Evolutionary conservation across 2,113 vertebrate species (phyloP), one percentile per base, ranked within the genome.

Genomic region (Vulpes ferrilata): DNA sequence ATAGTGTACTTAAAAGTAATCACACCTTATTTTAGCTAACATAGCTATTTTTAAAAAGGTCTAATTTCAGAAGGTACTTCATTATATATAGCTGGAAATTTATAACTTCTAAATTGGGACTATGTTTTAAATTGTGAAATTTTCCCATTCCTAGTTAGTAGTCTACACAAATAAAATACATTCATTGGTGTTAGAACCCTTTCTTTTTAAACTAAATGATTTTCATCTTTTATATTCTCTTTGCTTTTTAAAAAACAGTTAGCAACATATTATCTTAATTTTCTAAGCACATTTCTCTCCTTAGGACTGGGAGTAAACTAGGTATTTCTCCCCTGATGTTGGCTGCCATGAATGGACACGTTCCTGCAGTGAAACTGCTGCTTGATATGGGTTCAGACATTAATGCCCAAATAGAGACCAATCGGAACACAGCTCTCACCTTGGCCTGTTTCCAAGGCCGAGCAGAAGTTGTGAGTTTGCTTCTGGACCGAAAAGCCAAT

Each of bases 371-470:
- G 98, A 99, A 99, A 98, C 98, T 99, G 97, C 96, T 99, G 97
- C 99, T 99, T 59, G 99, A 99, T 97, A 99, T 99, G 99, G 99
- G 99, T 88, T 99, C 99, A 1, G 99, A 99, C 96, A 99, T 99
- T 97, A 99, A 99, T 0, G 99, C 99, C 94, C 99, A 99, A 91
- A 99, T 99, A 81, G 99, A 99, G 98, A 99, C 99, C 97, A 99
- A 99, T 99, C 99, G 99, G 97, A 99, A 99, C 98, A 99, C 99
- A 11, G 99, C 99, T 65, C 99, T 99, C 57, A 99, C 99, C 30
- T 98, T 99, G 93, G 99, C 99, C 96, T 99, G 99, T 98, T 99
- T 99, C 98, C 99, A 99, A 95, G 99, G 99, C 87, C 99, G 99
- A 91, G 99, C 99, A 57, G 99, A 99, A 98, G 99, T 99, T 15